Evolutionary conservation across 2,797 vertebrate species (phyloP).

Genomic region (Crax fasciolata): DNA sequence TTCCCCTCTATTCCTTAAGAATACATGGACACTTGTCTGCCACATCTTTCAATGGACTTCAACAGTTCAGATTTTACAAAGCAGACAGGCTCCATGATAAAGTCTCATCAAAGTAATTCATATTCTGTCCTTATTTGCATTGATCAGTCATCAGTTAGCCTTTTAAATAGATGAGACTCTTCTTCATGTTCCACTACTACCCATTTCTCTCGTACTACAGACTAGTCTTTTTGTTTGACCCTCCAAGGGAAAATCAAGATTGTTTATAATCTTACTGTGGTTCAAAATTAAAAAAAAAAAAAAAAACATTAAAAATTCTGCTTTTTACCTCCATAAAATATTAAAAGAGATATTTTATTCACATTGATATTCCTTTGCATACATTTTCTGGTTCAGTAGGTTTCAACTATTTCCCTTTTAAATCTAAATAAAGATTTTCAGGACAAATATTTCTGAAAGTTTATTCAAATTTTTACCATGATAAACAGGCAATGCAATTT

Average conservation of each 20-base stretch:
- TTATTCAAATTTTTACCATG: constrained; percentile 12
- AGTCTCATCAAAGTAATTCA: background rate
- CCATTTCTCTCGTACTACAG: background rate
- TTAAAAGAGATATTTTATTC: constrained; percentile 49
- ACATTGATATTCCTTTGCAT: constrained; percentile 37
- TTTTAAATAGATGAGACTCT: constrained; percentile 7
- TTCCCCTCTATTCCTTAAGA: background rate
- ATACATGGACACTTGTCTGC: background rate
- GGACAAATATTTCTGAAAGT: constrained; percentile 43
- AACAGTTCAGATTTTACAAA: constrained; percentile 7
- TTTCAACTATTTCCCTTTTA: constrained; percentile 21
- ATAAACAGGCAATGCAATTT: constrained; percentile 31
- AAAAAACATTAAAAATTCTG: constrained; percentile 22
- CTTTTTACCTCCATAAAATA: background rate
- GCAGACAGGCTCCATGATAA: background rate
- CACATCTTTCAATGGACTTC: background rate
- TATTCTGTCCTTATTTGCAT: constrained; percentile 16
- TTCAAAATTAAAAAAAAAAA: constrained; percentile 41
- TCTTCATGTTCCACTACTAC: background rate
- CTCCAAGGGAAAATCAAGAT: constrained; percentile 11
- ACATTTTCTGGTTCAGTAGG: constrained; percentile 22
- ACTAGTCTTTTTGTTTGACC: constrained; percentile 27
- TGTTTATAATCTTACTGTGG: background rate
- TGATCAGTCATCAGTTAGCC: background rate
- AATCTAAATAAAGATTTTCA: constrained; percentile 35